A percentile compares a stretch with the other conserved stretches of the same genome.
Conservation (phyloP, 1,140 invertebrate genomes). For the Polypedilum pembai region DNA sequence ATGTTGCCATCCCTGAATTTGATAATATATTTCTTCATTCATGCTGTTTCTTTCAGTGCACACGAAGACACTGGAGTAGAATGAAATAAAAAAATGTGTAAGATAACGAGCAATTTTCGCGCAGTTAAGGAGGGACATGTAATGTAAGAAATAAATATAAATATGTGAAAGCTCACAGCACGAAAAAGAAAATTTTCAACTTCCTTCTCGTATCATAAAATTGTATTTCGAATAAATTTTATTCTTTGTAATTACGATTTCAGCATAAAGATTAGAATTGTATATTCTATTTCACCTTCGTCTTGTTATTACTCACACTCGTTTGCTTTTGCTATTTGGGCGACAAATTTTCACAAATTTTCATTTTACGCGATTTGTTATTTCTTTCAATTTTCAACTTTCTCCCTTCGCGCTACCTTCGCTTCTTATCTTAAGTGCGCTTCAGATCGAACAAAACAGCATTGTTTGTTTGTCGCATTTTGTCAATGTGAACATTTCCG, state of each 20-base stretch:
- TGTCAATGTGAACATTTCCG: constrained; percentile 17
- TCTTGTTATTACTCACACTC: too few species aligned
- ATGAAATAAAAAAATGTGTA: neutral
- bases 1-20: too few species aligned
- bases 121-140: neutral
- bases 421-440: constrained; percentile 16
- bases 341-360: too few species aligned
- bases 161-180: neutral
- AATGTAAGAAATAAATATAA: neutral
- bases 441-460: constrained; percentile 8
- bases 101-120: constrained; percentile 17
- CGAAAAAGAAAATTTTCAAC: neutral
- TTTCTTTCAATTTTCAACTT: too few species aligned
- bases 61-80: too few species aligned
- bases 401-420: neutral
- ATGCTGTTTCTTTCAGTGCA: too few species aligned
- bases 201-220: constrained; percentile 2
- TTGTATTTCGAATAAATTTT: neutral
- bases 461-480: constrained; percentile 17
- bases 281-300: neutral
- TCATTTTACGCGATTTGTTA: too few species aligned
- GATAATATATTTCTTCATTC: too few species aligned
- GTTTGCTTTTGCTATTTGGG: too few species aligned
- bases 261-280: constrained; percentile 1
- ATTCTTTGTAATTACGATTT: neutral